phyloP scores from a whole-genome alignment of 2,797 vertebrate genomes.

The Tragopan temminckii region DNA sequence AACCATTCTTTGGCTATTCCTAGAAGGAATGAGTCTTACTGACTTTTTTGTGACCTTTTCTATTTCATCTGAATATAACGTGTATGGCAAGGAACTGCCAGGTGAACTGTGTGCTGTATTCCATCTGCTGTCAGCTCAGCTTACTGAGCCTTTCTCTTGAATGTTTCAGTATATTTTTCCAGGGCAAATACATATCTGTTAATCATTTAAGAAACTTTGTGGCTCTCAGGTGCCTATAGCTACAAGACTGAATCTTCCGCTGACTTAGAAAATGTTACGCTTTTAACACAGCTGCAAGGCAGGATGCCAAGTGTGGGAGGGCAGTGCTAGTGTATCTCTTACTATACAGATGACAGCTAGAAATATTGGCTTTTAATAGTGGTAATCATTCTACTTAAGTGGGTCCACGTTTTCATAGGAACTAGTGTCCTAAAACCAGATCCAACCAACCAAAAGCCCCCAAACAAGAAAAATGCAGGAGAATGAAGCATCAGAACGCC shows the following conservation, averaged over 20 bases:
- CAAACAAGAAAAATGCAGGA: background rate
- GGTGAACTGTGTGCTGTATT: background rate
- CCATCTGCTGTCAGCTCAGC: background rate
- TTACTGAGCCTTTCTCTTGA: background rate
- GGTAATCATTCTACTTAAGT: background rate
- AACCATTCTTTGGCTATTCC: background rate
- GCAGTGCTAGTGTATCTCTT: background rate
- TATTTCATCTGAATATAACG: background rate
- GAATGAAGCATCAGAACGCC: background rate
- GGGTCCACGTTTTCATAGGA: background rate
- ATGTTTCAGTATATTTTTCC: background rate
- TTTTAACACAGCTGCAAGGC: conserved; percentile 11
- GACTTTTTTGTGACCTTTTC: background rate
- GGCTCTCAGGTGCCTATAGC: background rate
- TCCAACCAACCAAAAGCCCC: background rate
- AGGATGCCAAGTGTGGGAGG: conserved; percentile 10
- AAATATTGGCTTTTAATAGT: background rate
- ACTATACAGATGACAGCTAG: background rate
- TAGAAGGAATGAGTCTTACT: background rate
- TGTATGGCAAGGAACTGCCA: background rate
- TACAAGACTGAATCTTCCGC: background rate
- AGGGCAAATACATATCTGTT: rapidly evolving
- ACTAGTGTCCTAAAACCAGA: background rate
- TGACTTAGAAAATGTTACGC: background rate
- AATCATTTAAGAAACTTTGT: background rate